Percentiles rank a stretch among this genome's conserved stretches.
These are phyloP conservation scores for Amblyjoppa fuscipennis DNA, from an alignment of 2,888 invertebrate genomes.

Conservation along the genomic window DNA sequence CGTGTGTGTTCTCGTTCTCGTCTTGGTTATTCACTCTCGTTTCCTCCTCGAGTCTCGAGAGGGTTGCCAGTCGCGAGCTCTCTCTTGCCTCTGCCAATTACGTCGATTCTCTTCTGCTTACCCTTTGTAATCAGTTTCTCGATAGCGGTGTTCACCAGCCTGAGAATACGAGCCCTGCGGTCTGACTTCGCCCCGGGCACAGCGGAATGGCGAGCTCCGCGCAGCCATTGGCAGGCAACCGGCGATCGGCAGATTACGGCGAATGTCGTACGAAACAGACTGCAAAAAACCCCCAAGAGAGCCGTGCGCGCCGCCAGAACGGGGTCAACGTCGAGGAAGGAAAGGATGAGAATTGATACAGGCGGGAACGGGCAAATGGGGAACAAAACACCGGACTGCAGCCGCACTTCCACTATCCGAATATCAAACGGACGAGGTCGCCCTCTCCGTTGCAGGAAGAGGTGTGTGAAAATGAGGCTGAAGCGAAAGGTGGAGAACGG, in stretches of 20 bases:
- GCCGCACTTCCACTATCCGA: conserved; percentile 38
- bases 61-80: conserved; percentile 19
- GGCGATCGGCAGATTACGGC: not conserved
- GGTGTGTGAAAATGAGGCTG: not conserved
- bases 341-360: conserved; percentile 24
- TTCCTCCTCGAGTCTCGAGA: conserved; percentile 39
- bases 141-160: conserved; percentile 50
- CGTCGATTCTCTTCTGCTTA: conserved; percentile 73
- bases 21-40: conserved; percentile 43
- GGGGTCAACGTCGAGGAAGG: conserved; percentile 5
- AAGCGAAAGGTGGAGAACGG: conserved; percentile 11
- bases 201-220: not conserved
- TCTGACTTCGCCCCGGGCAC: conserved; percentile 45
- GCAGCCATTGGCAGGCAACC: not conserved
- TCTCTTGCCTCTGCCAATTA: conserved; percentile 70
- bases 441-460: not conserved
- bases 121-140: conserved; percentile 74
- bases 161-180: conserved; percentile 41
- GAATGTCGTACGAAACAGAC: not conserved
- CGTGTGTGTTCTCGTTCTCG: not conserved
- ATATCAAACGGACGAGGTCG: conserved; percentile 47
- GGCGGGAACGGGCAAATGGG: not conserved
- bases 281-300: not conserved
- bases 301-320: not conserved
- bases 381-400: conserved; percentile 19